Base-by-base conservation (phyloP, 2,797 vertebrate species). In the Brachymystax lenok region DNA sequence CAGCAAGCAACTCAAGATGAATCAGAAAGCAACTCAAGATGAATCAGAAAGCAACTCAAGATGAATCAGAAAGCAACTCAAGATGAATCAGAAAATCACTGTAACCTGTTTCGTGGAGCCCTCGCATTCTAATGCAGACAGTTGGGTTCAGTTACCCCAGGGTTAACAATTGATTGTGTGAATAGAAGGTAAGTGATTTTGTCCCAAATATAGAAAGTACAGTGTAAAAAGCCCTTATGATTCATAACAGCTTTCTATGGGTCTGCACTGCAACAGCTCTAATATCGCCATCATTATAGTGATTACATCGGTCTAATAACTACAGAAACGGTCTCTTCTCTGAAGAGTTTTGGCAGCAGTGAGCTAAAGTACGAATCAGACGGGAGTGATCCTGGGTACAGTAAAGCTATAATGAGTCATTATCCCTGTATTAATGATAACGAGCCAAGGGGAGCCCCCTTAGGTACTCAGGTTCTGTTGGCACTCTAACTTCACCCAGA, bases 391-490 rank as follows among this genome's bases (percentile, higher is more conserved):
- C 51, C 76, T 66, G 64, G 75, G 73, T 69, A 80, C 80, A 80
- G 74, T 80, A n/a, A 82, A 76, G 74, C 74, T 72, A 61, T 84
- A 78, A 81, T 79, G 77, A 83, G 75, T 77, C 73, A 79, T 82
- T 79, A 71, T 77, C 71, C 64, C 77, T n/a, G 70, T 78, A 74
- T 82, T 78, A 74, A 80, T 76, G 46, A 77, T 82, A 80, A 81
- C 50, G 70, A 84, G 75, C 68, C 72, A 70, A 16, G 21, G 72
- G 40, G 72, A 24, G n/a, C 6, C 52, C 69, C 78, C 68, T 61
- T 63, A 77, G 75, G 64, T 76, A 75, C 69, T 72, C 74, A 63
- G 40, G 56, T 61, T 61, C 56, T 61, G 51, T 63, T 74, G 78
- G 78, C 78, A 66, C 28, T 35, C 5, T 16, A 28, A 28, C 46